Base-by-base conservation (phyloP, 2,797 vertebrate species). In the Sorex maritimensis region DNA sequence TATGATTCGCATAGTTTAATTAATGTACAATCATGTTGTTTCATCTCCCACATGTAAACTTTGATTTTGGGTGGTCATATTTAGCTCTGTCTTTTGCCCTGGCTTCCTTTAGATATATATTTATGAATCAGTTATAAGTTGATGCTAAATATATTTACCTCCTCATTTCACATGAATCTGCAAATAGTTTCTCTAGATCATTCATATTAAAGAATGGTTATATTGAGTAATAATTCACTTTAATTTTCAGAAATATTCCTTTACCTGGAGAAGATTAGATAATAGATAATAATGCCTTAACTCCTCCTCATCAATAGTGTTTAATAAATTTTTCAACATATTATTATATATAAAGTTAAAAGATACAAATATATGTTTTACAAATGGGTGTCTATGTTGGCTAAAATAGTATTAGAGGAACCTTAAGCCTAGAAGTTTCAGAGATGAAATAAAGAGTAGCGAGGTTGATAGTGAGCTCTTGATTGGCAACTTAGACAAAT, bases 401-500 rank as follows among this genome's bases (percentile, higher is more conserved):
- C 26, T 2, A 90, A n/a, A 63, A 46, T 41, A 63, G 7, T 21
- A 5, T 34, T 63, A 34, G 41, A 92, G 23, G 23, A 65, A 23
- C 6, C 6, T 2, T 0, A 28, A 17, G 24, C 3, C 5, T 67
- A 28, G 23, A 4, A 10, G 0, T 30, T 24, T 44, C 52, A 10
- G 28, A 34, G 65, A 6, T 58, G 1, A 52, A 8, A 61, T 38
- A 44, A 44, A 24, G 58, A 74, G 17, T 49, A 21, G 49, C 13
- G 63, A 21, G 58, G 26, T 3, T 12, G 46, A 15, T 44, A 3
- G 34, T 46, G n/a, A 34, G 6, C 52, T 88, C 49, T 30, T 55
- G 3, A 24, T 2, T 24, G 6, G 55, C 30, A 10, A 23, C 34
- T n/a, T 15, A 14, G 26, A 61, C 9, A 55, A 5, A 24, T 34